Base-by-base conservation (phyloP, 2,797 vertebrate species). In the Spheniscus humboldti region DNA sequence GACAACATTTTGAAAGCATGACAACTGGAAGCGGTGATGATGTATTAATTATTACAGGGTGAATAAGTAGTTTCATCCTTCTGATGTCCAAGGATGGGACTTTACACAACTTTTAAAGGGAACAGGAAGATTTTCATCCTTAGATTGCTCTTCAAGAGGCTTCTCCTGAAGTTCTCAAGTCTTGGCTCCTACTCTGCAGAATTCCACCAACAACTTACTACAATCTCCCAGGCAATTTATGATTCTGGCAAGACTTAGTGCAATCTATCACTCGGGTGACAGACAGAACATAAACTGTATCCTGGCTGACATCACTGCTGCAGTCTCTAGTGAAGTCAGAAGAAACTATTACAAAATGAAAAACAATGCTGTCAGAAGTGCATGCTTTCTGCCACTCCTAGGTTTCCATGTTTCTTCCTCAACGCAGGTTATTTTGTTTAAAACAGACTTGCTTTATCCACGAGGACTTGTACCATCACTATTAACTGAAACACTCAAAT, bases 241-340 rank as follows among this genome's bases (percentile, higher is more conserved):
- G 75, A 53, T 90, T 88, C 93, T 94, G 89, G 88, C 88, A 91
- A 74, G 67, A 47, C 63, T 78, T 23, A 69, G 88, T 60, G 82
- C 72, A 87, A 94, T 94, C 86, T 82, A 93, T 84, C 83, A 76
- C 67, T 57, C 7, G 75, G 90, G 77, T 92, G 92, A 95, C 90
- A 94, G 92, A 92, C 72, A 90, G 79, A 88, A 87, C 88, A 96
- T 76, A 87, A 90, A 94, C 89, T 86, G 92, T 79, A 88, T 92
- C 82, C 95, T 93, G 95, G 88, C 95, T 95, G 92, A 91, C 92
- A 95, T 95, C 92, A 94, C 81, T 18, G 43, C 86, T 39, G 77
- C 17, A 94, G 91, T 91, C 88, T 80, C 92, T 63, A 47, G 75
- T 91, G 81, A 95, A 94, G 94, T 90, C 94, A 91, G 88, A 94